Percentiles rank a stretch among this genome's conserved stretches.
Conservation (phyloP, 1,140 invertebrate species). For the Lepidurus apus region DNA sequence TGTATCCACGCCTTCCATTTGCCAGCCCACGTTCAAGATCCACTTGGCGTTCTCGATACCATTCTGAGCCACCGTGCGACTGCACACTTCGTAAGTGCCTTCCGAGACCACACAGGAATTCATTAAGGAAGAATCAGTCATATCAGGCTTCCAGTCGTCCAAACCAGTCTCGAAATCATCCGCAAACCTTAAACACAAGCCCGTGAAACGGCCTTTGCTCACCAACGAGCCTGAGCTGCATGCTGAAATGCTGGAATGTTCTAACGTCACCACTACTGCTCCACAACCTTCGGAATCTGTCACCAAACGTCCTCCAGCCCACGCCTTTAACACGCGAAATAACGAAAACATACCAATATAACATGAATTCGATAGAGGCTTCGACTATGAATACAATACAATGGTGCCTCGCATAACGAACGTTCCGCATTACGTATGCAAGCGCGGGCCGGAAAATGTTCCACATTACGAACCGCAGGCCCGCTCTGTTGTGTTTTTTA, state of each 20-base stretch:
- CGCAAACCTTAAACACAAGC: conserved; percentile 86
- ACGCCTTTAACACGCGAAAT: neutral
- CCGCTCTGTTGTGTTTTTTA: too few relatives aligned
- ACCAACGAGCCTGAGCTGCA: conserved; percentile 74
- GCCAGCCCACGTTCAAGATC: conserved; percentile 95
- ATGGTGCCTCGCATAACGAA: too few relatives aligned
- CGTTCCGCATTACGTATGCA: too few relatives aligned
- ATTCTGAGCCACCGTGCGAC: conserved; percentile 70
- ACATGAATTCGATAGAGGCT: too few relatives aligned
- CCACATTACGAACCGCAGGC: too few relatives aligned
- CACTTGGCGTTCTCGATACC: conserved; percentile 87
- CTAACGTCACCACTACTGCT: conserved; percentile 87
- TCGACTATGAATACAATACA: too few relatives aligned
- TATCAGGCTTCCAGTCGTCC: conserved; percentile 95
- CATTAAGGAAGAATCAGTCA: conserved; percentile 73
- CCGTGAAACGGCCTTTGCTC: conserved; percentile 70
- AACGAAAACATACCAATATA: conserved; percentile 26
- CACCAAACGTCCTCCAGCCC: conserved; percentile 26
- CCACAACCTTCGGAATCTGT: conserved; percentile 71
- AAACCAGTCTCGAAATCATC: conserved; percentile 93
- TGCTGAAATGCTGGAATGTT: conserved; percentile 87
- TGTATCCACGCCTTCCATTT: conserved; percentile 98
- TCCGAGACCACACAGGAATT: conserved; percentile 96
- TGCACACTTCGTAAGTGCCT: conserved; percentile 95
- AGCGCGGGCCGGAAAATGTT: too few relatives aligned